These are phyloP conservation scores for Caretta caretta DNA, from an alignment of 2,113 vertebrate species.

Conservation along the genomic window DNA sequence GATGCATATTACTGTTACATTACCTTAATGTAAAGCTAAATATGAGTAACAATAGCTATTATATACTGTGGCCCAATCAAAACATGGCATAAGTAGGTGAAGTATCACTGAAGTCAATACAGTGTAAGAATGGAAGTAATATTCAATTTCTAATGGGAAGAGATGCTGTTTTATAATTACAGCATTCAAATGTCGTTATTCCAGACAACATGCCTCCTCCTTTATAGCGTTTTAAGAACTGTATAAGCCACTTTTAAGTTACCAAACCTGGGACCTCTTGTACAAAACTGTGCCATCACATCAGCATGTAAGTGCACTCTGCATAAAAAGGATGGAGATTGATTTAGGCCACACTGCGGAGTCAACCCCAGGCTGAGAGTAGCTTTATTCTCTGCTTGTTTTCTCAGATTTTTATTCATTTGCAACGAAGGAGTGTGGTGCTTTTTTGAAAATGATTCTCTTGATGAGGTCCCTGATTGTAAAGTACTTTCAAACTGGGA, in stretches of 20 bases:
- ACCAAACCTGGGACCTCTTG: conserved; percentile 76
- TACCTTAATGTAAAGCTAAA: not conserved
- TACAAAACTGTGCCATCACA: conserved; percentile 77
- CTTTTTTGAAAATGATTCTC: conserved; percentile 79
- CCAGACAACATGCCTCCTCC: conserved; percentile 41
- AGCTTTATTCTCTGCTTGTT: conserved; percentile 80
- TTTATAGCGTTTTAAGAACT: conserved; percentile 67
- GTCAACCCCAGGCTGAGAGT: conserved; percentile 75
- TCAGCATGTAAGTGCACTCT: conserved; percentile 80
- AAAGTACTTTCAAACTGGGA: conserved; percentile 81
- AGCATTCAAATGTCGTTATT: conserved; percentile 23
- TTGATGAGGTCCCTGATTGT: conserved; percentile 80
- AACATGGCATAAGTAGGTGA: not conserved
- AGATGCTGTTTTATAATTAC: conserved; percentile 49
- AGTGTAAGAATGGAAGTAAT: not conserved
- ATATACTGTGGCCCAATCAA: not conserved
- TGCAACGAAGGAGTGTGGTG: conserved; percentile 75
- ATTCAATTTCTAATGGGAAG: not conserved
- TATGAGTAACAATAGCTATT: not conserved
- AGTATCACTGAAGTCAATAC: not conserved
- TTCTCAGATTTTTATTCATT: conserved; percentile 80
- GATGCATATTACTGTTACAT: not conserved
- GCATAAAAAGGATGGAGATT: conserved; percentile 76
- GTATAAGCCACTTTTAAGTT: conserved; percentile 72
- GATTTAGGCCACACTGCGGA: conserved; percentile 72